Conservation (phyloP, 2,113 vertebrate species). For the Limnothrissa miodon region DNA sequence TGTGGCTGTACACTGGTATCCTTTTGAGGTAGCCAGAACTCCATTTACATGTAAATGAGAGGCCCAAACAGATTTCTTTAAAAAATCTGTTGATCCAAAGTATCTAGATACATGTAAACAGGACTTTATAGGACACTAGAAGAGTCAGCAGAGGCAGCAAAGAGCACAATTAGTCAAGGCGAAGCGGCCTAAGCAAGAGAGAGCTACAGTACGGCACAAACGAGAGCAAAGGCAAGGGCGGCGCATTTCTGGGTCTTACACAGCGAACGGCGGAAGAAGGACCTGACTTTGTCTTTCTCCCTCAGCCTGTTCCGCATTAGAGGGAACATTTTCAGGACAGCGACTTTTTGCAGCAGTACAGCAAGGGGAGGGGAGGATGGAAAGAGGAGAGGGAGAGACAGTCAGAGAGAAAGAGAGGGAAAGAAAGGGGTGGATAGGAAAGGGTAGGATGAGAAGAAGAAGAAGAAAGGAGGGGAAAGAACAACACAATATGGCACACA, state of each 20-base stretch:
- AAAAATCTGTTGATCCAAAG: too few relatives aligned
- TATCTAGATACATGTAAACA: too few relatives aligned
- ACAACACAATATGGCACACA: slow-evolving; percentile 14
- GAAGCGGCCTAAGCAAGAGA: slow-evolving; percentile 15
- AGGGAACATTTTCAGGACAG: slow-evolving; percentile 63
- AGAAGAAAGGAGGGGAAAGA: slow-evolving; percentile 28
- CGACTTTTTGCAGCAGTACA: slow-evolving; percentile 49
- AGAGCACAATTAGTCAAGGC: not conserved
- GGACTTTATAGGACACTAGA: not conserved
- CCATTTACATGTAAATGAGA: too few relatives aligned
- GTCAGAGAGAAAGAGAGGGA: not conserved
- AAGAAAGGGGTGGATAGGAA: not conserved
- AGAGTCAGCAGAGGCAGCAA: not conserved
- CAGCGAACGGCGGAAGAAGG: slow-evolving; percentile 65
- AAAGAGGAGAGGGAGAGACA: not conserved
- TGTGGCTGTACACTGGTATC: too few relatives aligned
- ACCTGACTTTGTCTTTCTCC: slow-evolving; percentile 68
- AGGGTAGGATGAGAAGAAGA: not conserved
- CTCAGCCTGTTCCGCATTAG: slow-evolving; percentile 64
- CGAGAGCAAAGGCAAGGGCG: too few relatives aligned
- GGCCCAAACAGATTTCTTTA: too few relatives aligned
- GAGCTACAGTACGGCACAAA: too few relatives aligned
- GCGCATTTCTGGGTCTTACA: slow-evolving; percentile 59
- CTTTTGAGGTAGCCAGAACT: too few relatives aligned
- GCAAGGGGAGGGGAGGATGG: slow-evolving; percentile 21